These are phyloP conservation scores for Drosophila ficusphila DNA, from an alignment of 1,140 invertebrate species.

Conservation along the genomic window DNA sequence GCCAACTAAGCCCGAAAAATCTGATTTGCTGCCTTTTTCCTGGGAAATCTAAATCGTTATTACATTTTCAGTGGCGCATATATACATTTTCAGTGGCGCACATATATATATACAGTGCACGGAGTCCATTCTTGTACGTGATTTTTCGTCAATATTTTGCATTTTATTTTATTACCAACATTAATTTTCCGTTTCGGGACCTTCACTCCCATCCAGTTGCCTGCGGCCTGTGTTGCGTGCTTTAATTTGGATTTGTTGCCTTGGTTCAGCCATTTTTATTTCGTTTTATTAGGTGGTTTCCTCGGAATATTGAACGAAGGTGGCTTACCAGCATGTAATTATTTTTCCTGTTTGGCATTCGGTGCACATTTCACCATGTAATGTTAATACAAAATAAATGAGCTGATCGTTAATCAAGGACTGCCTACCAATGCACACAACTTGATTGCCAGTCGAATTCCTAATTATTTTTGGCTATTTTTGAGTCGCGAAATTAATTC, in stretches of 20 bases:
- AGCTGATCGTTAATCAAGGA: conserved; percentile 49
- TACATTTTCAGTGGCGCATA: conserved; percentile 8
- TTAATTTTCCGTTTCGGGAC: conserved; percentile 37
- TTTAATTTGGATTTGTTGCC: conserved; percentile 40
- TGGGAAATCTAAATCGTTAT: conserved; percentile 15
- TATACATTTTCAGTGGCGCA: conserved; percentile 11
- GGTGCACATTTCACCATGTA: conserved; percentile 44
- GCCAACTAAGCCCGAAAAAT: conserved; percentile 68
- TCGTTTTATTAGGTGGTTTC: not conserved
- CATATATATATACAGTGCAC: conserved; percentile 25
- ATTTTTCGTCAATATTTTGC: conserved; percentile 51
- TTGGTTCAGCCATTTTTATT: conserved; percentile 4
- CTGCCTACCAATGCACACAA: not conserved
- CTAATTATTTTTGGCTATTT: conserved; percentile 4
- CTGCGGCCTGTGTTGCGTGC: not conserved
- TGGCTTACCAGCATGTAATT: conserved; percentile 36
- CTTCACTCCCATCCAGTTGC: not conserved
- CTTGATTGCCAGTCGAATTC: conserved; percentile 21
- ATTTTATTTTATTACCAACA: conserved; percentile 47
- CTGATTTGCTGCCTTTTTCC: conserved; percentile 44
- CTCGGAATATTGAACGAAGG: not conserved
- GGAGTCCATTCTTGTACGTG: conserved; percentile 60
- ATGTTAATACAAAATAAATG: conserved; percentile 64
- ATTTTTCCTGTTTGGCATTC: conserved; percentile 51
- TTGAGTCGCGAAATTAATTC: too few species aligned